These are phyloP conservation scores for Axis porcinus DNA, from an alignment of 2,113 vertebrate genomes.

Conservation along the genomic window DNA sequence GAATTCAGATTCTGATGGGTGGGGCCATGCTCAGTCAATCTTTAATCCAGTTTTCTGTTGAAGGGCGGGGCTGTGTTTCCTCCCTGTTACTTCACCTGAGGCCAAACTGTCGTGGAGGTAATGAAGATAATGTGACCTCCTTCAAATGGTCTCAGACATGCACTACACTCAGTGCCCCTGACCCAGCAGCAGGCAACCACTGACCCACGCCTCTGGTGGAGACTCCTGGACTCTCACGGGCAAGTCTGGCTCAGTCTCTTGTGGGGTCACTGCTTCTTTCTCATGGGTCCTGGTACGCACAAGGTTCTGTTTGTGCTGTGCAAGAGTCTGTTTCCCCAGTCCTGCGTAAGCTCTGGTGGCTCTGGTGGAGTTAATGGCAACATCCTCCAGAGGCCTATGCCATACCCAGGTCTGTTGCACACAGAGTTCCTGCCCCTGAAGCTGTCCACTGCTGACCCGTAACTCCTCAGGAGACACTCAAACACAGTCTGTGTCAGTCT, in stretches of 20 bases:
- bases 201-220: not conserved
- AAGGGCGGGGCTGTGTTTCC: rapidly evolving
- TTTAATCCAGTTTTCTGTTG: not conserved
- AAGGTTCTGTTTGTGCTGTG: not conserved
- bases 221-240: not conserved
- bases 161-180: not conserved
- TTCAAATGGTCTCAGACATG: not conserved
- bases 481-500: not conserved
- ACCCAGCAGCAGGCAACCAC: rapidly evolving
- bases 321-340: not conserved
- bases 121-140: not conserved
- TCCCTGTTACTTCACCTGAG: not conserved
- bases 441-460: not conserved
- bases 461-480: not conserved
- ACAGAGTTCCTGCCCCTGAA: not conserved
- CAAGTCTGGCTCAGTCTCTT: not conserved
- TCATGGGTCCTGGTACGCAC: not conserved
- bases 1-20: not conserved
- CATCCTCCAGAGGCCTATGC: not conserved
- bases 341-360: not conserved
- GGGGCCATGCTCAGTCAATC: not conserved
- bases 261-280: not conserved
- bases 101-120: not conserved
- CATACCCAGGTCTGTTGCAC: not conserved
- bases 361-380: not conserved